phyloP scores from a whole-genome alignment of 2,888 invertebrate species.

The Leptothorax acervorum region DNA sequence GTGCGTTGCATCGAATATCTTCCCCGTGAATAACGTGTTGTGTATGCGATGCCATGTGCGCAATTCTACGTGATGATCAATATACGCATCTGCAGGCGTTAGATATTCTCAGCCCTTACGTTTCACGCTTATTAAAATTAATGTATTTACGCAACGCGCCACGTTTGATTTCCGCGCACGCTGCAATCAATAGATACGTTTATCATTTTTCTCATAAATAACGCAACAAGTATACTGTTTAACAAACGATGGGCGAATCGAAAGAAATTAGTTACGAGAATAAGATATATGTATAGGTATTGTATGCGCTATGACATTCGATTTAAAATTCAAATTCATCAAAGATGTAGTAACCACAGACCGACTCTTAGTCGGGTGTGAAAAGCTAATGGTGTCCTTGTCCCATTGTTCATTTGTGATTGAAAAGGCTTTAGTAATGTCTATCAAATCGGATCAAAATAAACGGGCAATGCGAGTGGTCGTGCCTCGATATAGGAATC shows the following conservation, averaged over 20 bases:
- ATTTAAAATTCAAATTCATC: constrained; percentile 53
- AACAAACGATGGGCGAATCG: constrained; percentile 33
- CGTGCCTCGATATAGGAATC: constrained; percentile 29
- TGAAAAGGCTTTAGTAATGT: constrained; percentile 71
- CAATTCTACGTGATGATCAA: constrained; percentile 34
- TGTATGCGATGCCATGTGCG: constrained; percentile 34
- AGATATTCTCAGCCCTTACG: not conserved
- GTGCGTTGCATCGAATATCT: constrained; percentile 6
- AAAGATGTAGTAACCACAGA: constrained; percentile 66
- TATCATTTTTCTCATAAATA: constrained; percentile 1
- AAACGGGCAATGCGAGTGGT: constrained; percentile 67
- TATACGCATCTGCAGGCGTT: constrained; percentile 2
- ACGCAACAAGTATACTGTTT: constrained; percentile 14
- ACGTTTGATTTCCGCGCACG: constrained; percentile 18
- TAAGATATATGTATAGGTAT: not conserved
- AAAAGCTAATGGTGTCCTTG: constrained; percentile 74
- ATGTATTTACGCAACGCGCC: constrained; percentile 9
- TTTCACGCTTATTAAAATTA: constrained; percentile 46
- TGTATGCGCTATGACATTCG: not conserved
- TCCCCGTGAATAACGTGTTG: constrained; percentile 25
- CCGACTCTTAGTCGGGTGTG: constrained; percentile 70
- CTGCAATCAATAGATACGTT: constrained; percentile 16
- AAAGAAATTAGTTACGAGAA: constrained; percentile 38
- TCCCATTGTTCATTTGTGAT: constrained; percentile 66
- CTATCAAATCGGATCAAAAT: constrained; percentile 73